These are phyloP conservation scores for Sprattus sprattus DNA, from an alignment of 2,113 vertebrate genomes.

Conservation along the genomic window DNA sequence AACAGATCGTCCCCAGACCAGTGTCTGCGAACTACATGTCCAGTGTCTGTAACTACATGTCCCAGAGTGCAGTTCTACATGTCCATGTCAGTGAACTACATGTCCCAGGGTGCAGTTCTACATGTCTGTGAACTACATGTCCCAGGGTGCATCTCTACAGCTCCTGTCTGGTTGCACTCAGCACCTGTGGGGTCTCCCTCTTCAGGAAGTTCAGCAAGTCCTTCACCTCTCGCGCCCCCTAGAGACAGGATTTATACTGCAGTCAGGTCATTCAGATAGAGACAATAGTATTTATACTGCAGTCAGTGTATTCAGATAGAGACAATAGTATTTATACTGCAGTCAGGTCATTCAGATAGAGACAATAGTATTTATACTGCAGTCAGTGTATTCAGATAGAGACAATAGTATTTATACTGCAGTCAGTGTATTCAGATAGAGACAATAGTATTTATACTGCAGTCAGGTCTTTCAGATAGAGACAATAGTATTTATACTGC, in stretches of 20 bases:
- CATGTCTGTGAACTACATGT: not conserved
- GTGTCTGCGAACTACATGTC: too few relatives aligned
- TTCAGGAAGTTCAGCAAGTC: conserved; percentile 70
- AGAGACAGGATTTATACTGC: conserved; percentile 7
- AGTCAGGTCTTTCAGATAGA: not conserved
- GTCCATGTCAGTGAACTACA: conserved; percentile 37
- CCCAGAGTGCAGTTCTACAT: conserved; percentile 51
- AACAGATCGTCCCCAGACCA: not conserved
- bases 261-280: not conserved
- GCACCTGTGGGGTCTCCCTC: conserved; percentile 49
- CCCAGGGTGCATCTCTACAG: conserved; percentile 52
- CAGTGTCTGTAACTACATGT: not conserved
- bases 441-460: not conserved
- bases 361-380: too few relatives aligned
- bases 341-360: too few relatives aligned
- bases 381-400: too few relatives aligned
- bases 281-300: not conserved
- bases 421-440: too few relatives aligned
- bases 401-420: too few relatives aligned
- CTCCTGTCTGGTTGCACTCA: conserved; percentile 53
- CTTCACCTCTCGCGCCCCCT: conserved; percentile 68
- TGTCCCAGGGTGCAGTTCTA: conserved; percentile 42
- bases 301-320: not conserved
- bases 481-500: not conserved
- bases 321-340: too few relatives aligned